Percentiles rank a stretch among this genome's conserved stretches.
Evolutionary conservation across 1,140 invertebrate genomes (phyloP).

Genomic region (Globodera ellingtonae): DNA sequence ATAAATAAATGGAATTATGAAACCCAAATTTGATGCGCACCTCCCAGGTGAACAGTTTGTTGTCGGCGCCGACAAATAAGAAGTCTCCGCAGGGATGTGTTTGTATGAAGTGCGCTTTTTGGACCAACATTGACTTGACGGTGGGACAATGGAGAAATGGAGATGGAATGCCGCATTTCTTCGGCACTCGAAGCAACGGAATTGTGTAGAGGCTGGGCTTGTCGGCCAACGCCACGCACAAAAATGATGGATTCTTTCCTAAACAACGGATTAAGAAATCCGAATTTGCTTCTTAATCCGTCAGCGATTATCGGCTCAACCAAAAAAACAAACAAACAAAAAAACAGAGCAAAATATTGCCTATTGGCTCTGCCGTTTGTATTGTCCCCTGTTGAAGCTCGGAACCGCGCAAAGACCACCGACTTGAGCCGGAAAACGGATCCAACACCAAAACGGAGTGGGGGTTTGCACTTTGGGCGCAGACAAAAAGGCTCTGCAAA

Average conservation of each 20-base stretch:
- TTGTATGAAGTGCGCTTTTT: constrained; percentile 4
- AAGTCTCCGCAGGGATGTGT: constrained; percentile 25
- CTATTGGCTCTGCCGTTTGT: constrained; percentile 7
- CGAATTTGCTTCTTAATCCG: no score
- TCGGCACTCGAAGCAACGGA: background rate
- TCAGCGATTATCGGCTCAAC: no score
- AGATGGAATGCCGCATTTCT: background rate
- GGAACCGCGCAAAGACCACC: constrained; percentile 11
- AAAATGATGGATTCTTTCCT: constrained; percentile 5
- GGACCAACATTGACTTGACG: background rate
- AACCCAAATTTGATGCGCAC: background rate
- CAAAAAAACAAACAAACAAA: no score
- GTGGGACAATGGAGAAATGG: background rate
- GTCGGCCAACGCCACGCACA: constrained; percentile 14
- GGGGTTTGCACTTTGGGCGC: constrained; percentile 4
- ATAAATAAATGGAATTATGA: background rate
- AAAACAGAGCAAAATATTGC: background rate
- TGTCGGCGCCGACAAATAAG: constrained; percentile 13
- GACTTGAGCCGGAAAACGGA: constrained; percentile 11
- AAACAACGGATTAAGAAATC: background rate
- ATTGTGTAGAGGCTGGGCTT: constrained; percentile 1
- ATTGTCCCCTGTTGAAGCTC: constrained; percentile 12
- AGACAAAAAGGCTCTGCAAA: constrained; percentile 16
- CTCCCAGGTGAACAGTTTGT: constrained; percentile 17
- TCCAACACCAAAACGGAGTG: constrained; percentile 22